Evolutionary conservation across 2,797 vertebrate genomes (phyloP), one percentile per base, ranked within the genome.

Genomic region (Rhinatrema bivittatum): DNA sequence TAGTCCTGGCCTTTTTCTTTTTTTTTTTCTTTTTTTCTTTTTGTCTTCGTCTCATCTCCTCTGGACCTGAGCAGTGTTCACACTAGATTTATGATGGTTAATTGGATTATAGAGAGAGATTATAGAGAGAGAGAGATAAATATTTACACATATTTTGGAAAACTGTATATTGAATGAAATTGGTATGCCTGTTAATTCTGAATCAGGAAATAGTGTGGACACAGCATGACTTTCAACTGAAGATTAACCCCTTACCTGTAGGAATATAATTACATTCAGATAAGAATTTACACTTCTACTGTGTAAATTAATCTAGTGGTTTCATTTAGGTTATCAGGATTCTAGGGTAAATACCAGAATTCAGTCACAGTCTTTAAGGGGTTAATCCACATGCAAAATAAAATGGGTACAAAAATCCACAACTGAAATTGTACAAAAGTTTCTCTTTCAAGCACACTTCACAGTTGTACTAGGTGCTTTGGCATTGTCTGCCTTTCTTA

Each of bases 341-440:
- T 1, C 16, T 62, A 74, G 27, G 40, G 37, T 54, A 68, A 32
- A 52, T 51, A 34, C 61, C 25, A 66, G 45, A 62, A 25, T 29
- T 33, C 74, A 47, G 60, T 28, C 60, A 25, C 53, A 58, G 40
- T 67, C 41, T 56, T 64, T 76, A 85, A 85, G 84, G 81, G 84
- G 84, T 86, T 86, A 82, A 86, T 86, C 79, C 57, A 62, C 49
- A 65, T 70, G 51, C 68, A 77, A 55, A 67, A 78, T 60, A 63
- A 77, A 82, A 74, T 46, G 66, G 65, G 63, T 74, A 70, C 84
- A 85, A 81, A 85, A 86, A 86, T 86, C 84, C 84, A 84, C 84
- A 72, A 56, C 63, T 65, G 32, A 62, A 62, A 46, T 68, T 70
- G 64, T 60, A 39, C 30, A 56, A 22, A 58, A 54, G 39, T 53